phyloP scores from a whole-genome alignment of 2,113 vertebrate species.

The Melanostigma gelatinosum region DNA sequence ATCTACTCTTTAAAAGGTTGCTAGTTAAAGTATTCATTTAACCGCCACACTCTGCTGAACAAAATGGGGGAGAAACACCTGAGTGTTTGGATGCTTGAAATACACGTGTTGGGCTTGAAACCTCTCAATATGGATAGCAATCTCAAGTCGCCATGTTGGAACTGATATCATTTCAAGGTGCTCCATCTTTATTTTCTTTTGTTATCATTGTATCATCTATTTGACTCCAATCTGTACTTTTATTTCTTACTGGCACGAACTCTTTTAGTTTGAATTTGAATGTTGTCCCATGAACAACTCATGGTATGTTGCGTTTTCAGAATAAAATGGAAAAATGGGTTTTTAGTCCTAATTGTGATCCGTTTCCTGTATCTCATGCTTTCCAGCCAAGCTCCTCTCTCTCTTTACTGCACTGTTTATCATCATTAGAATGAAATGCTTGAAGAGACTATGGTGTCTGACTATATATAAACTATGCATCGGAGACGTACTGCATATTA shows the following conservation, averaged over 20 bases:
- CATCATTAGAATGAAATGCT: constrained; percentile 56
- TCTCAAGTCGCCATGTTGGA: neutral
- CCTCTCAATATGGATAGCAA: neutral
- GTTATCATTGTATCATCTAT: neutral
- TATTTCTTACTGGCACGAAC: neutral
- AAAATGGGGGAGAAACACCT: neutral
- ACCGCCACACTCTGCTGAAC: constrained; percentile 31
- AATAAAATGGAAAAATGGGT: neutral
- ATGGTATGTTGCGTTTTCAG: neutral
- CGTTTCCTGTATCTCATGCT: neutral
- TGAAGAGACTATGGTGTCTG: neutral
- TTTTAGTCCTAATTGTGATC: neutral
- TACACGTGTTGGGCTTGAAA: neutral
- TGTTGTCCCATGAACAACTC: neutral
- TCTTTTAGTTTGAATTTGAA: neutral
- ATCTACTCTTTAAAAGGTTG: constrained; percentile 38
- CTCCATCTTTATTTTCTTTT: neutral
- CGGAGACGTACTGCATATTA: constrained; percentile 41
- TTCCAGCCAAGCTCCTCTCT: neutral
- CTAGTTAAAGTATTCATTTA: constrained; percentile 30
- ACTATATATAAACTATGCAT: constrained; percentile 26
- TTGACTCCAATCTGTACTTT: neutral
- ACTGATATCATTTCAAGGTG: neutral
- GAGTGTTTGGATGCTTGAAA: neutral
- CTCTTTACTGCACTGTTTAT: constrained; percentile 8